Base-by-base conservation (phyloP, 2,113 vertebrate genomes). In the Castor canadensis region DNA sequence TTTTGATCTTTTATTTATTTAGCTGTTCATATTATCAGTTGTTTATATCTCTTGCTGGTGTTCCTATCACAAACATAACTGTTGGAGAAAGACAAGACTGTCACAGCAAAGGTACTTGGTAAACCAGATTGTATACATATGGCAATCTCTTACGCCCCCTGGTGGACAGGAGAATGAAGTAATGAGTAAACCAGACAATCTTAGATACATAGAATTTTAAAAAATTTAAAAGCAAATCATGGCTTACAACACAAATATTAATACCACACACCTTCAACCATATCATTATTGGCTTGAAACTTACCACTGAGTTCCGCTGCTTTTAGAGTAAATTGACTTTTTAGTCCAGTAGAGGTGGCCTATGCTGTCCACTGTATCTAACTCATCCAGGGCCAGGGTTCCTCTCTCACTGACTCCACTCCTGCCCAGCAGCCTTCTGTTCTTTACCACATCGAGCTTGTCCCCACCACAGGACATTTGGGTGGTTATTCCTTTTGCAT, bases 91-190 rank as follows among this genome's bases (percentile, higher is more conserved):
- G 35, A 8, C 16, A 52, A n/a, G 40, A 66, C 38, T 15, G 19
- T 15, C 60, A 1, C 10, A 11, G 58, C 15, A 32, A 26, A 47
- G 71, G 20, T 24, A 7, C 8, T 54, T 79, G 13, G 13, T 45
- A 15, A 47, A 43, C 3, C 5, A 16, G 38, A 30, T 26, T 77
- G 38, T 56, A 67, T 16, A 4, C 6, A 56, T 73, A 32, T 0
- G 49, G 40, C 67, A 83, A 94, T 97, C 97, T 97, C 93, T 97
- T 96, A 97, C 80, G 97, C 96, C 96, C 86, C 52, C 97, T 45
- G 89, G 97, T 97, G 97, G 97, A 66, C 1, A 95, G 19, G 40
- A 91, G 20, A 47, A 43, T 54, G 80, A 94, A 96, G 54, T 91
- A 62, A 77, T 19, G 11, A 52, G n/a, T n/a, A 72, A 89, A 75